Evolutionary conservation across 2,113 vertebrate genomes (phyloP).

Genomic region (Nanorana parkeri): DNA sequence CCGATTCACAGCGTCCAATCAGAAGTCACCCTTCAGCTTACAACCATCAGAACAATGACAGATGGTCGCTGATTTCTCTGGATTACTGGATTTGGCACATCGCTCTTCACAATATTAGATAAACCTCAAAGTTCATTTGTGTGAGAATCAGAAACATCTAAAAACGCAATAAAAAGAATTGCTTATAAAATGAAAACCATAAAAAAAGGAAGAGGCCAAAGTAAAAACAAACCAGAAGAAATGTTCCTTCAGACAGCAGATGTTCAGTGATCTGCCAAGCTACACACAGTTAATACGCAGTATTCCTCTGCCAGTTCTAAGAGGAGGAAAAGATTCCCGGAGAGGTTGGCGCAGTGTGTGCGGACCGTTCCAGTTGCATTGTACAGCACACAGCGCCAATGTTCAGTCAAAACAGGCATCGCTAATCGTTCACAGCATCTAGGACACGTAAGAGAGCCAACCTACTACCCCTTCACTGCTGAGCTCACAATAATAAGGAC

Average conservation of each 20-base stretch:
- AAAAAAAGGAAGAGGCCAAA: not conserved
- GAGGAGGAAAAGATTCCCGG: not conserved
- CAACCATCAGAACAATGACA: too few relatives aligned
- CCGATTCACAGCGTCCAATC: too few relatives aligned
- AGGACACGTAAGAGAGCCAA: not conserved
- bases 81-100: too few relatives aligned
- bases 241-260: not conserved
- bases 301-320: not conserved
- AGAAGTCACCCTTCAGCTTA: too few relatives aligned
- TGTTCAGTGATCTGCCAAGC: conserved; percentile 8
- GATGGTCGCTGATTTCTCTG: too few relatives aligned
- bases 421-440: not conserved
- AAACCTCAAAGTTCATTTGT: too few relatives aligned
- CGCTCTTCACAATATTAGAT: too few relatives aligned
- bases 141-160: too few relatives aligned
- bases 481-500: not conserved
- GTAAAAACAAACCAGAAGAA: not conserved
- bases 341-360: not conserved
- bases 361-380: not conserved
- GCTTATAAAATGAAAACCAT: too few relatives aligned
- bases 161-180: too few relatives aligned
- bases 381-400: not conserved
- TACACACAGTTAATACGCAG: not conserved
- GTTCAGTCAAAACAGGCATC: not conserved
- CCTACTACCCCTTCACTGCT: not conserved